Evolutionary conservation across 53 echinoderm and acorn worm genomes (phyloP).

Genomic region (Echinarachnius parma): DNA sequence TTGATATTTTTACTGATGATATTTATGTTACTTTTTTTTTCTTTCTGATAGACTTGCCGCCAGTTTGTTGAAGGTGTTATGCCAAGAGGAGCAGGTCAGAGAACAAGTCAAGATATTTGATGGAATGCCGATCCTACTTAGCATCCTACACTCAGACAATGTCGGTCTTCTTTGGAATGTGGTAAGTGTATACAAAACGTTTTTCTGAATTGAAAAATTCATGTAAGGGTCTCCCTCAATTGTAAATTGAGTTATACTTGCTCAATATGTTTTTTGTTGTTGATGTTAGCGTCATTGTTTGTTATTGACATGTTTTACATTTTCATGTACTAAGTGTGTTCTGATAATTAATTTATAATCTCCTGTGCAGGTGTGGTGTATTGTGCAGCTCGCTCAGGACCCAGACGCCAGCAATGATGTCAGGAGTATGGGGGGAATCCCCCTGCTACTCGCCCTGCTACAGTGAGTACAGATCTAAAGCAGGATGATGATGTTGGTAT

Average conservation of each 20-base stretch:
- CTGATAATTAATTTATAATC: too few relatives aligned
- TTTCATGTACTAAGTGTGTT: too few relatives aligned
- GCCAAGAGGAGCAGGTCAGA: slow-evolving; percentile 80
- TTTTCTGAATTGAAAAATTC: too few relatives aligned
- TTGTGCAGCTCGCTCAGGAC: slow-evolving; percentile 80
- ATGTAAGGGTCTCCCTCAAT: too few relatives aligned
- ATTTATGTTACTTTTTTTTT: not conserved
- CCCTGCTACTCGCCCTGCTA: slow-evolving; percentile 72
- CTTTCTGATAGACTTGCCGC: slow-evolving; percentile 64
- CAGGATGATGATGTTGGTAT: too few relatives aligned
- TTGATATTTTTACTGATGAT: too few relatives aligned
- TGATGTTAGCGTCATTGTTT: too few relatives aligned
- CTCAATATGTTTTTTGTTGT: too few relatives aligned
- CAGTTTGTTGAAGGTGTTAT: slow-evolving; percentile 69
- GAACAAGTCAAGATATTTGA: slow-evolving; percentile 97
- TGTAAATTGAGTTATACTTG: too few relatives aligned
- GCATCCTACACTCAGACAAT: slow-evolving; percentile 85
- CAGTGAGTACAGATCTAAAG: slow-evolving; percentile 74
- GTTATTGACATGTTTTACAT: too few relatives aligned
- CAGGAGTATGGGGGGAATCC: slow-evolving; percentile 90
- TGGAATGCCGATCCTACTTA: slow-evolving; percentile 88
- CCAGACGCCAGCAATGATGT: slow-evolving; percentile 94
- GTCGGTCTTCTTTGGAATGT: slow-evolving; percentile 88
- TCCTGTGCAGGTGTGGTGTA: slow-evolving; percentile 76
- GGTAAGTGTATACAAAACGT: slow-evolving; percentile 85